Conservation (phyloP, 2,888 invertebrate species). For the Cyrtodaria siliqua region DNA sequence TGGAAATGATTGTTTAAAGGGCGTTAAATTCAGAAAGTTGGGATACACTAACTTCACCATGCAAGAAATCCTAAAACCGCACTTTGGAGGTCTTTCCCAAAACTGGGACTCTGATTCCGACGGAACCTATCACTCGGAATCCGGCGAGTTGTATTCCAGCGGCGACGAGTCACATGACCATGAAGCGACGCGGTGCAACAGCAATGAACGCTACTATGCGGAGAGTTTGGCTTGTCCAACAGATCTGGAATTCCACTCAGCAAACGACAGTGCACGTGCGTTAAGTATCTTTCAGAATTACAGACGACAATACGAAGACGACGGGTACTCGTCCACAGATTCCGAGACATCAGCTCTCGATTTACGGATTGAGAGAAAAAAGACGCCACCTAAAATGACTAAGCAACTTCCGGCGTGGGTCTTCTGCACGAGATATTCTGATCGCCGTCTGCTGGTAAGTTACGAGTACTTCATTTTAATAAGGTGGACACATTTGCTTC, state of each 20-base stretch:
- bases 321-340: slow-evolving; percentile 38
- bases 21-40: background rate
- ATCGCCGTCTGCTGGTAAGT: slow-evolving; percentile 88
- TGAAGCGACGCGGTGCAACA: no score
- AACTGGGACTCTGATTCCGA: slow-evolving; percentile 45
- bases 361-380: slow-evolving; percentile 35
- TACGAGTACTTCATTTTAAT: no score
- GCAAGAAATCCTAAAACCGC: slow-evolving; percentile 78
- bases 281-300: background rate
- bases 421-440: slow-evolving; percentile 96
- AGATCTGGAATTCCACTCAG: no score
- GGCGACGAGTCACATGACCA: slow-evolving; percentile 28
- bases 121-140: slow-evolving; percentile 28
- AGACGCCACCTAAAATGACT: slow-evolving; percentile 46
- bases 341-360: slow-evolving; percentile 49
- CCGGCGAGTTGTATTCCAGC: slow-evolving; percentile 35
- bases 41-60: slow-evolving; percentile 80
- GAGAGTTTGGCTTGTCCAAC: background rate
- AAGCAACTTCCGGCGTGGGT: slow-evolving; percentile 94
- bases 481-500: no score
- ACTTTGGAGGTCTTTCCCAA: slow-evolving; percentile 67
- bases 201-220: no score
- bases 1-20: background rate
- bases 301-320: slow-evolving; percentile 13
- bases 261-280: background rate